These are phyloP conservation scores for Lycia hirtaria DNA, from an alignment of 2,888 invertebrate genomes.

Conservation along the genomic window DNA sequence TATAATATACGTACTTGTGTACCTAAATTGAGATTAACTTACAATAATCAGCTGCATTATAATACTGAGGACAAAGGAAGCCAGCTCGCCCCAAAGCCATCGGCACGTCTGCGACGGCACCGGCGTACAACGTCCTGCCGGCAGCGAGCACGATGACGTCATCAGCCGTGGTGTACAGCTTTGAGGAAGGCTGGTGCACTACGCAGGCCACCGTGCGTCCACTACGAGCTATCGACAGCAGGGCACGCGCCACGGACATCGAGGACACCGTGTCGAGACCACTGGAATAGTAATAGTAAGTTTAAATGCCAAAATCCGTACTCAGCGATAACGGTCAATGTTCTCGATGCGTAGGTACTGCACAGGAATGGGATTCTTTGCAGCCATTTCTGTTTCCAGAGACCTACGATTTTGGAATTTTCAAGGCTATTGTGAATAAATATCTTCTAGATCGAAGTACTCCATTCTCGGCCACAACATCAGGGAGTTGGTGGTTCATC, in stretches of 20 bases:
- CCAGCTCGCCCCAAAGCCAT: constrained; percentile 85
- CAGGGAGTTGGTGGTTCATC: too few relatives aligned
- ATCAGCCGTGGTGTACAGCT: constrained; percentile 90
- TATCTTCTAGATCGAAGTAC: too few relatives aligned
- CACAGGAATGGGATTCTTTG: too few relatives aligned
- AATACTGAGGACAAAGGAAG: constrained; percentile 89
- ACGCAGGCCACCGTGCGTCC: constrained; percentile 91
- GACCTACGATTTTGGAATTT: too few relatives aligned
- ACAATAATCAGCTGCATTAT: constrained; percentile 93
- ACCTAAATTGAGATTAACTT: constrained; percentile 49
- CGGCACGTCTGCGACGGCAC: constrained; percentile 86
- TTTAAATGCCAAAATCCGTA: too few relatives aligned
- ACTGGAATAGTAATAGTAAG: constrained; percentile 58
- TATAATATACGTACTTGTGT: too few relatives aligned
- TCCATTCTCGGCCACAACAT: too few relatives aligned
- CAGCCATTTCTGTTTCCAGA: too few relatives aligned
- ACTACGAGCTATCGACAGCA: constrained; percentile 86
- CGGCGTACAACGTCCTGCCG: constrained; percentile 89
- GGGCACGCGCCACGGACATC: constrained; percentile 86
- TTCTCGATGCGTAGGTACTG: too few relatives aligned
- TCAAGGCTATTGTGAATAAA: too few relatives aligned
- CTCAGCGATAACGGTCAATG: too few relatives aligned
- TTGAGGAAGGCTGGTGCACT: constrained; percentile 92
- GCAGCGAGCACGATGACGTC: constrained; percentile 88
- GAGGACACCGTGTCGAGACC: constrained; percentile 88